Conservation (phyloP, 2,113 vertebrate species). For the Sakesphorus luctuosus region DNA sequence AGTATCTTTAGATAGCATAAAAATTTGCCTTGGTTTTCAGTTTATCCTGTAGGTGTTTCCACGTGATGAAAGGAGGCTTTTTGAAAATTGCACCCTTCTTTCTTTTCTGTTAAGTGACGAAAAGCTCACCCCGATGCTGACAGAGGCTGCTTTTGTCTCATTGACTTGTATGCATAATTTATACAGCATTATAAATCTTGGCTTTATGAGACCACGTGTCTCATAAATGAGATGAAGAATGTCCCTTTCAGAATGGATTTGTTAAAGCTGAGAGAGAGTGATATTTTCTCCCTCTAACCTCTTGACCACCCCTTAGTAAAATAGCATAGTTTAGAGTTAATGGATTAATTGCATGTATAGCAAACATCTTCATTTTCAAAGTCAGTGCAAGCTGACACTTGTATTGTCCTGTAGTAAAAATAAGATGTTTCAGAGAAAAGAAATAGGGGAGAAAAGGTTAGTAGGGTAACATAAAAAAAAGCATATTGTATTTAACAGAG, state of each 20-base stretch:
- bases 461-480: not conserved
- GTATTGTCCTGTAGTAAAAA: not conserved
- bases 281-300: not conserved
- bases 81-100: not conserved
- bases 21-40: not conserved
- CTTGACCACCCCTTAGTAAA: not conserved
- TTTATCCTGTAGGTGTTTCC: not conserved
- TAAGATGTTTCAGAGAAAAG: not conserved
- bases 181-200: conserved; percentile 44
- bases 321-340: not conserved
- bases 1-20: not conserved
- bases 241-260: not conserved
- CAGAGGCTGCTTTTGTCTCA: conserved; percentile 17
- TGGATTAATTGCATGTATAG: not conserved
- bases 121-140: not conserved
- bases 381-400: not conserved
- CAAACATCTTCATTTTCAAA: conserved; percentile 29
- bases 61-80: conserved; percentile 17
- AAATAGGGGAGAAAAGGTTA: not conserved
- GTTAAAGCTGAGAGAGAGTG: not conserved
- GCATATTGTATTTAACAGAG: not conserved
- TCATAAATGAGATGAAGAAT: not conserved
- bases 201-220: conserved; percentile 17
- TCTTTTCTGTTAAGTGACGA: not conserved
- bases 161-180: conserved; percentile 11